These are phyloP conservation scores for Coryphaenoides rupestris DNA, from an alignment of 2,113 vertebrate species.

Conservation along the genomic window DNA sequence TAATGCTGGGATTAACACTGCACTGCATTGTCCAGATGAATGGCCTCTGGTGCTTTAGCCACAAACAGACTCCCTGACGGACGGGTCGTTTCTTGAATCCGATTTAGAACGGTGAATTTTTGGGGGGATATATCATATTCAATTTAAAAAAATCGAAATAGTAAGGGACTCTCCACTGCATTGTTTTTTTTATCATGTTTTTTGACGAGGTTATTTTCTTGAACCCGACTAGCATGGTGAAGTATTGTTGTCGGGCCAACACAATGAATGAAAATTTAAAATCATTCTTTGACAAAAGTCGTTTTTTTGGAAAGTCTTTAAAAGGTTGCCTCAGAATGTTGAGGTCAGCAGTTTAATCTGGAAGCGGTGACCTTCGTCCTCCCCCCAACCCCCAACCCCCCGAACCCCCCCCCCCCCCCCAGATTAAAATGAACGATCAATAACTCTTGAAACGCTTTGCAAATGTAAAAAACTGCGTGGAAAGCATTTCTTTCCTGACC, in stretches of 20 bases:
- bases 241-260: background rate
- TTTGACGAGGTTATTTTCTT: background rate
- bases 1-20: conserved; percentile 39
- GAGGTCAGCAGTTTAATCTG: too few species aligned
- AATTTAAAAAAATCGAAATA: background rate
- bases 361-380: too few species aligned
- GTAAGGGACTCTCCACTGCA: background rate
- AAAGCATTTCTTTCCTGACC: too few species aligned
- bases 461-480: too few species aligned
- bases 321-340: too few species aligned
- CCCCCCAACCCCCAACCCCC: too few species aligned
- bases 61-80: too few species aligned
- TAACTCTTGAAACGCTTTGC: too few species aligned
- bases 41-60: background rate
- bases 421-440: too few species aligned
- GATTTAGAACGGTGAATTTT: background rate
- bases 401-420: too few species aligned
- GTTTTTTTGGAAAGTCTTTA: background rate
- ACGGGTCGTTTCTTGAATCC: too few species aligned
- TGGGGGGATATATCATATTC: background rate
- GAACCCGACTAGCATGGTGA: background rate
- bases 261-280: background rate
- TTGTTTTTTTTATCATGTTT: too few species aligned
- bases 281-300: background rate
- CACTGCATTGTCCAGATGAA: conserved; percentile 26